Base-by-base conservation (phyloP, 1,140 invertebrate genomes). In the Daktulosphaira vitifoliae region DNA sequence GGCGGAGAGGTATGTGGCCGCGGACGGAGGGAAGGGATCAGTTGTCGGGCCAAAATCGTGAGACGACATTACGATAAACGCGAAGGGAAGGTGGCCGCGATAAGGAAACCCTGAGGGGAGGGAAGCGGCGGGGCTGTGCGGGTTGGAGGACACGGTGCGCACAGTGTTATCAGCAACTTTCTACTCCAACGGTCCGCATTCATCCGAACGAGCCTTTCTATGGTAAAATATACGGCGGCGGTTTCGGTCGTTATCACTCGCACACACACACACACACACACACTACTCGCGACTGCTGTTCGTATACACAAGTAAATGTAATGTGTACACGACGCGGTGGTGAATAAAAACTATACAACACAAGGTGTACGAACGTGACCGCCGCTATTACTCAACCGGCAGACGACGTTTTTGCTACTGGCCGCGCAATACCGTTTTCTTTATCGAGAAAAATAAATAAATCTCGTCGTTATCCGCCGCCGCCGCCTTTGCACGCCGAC, bases 151-250 rank as follows among this genome's bases (percentile, higher is more conserved):
- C n/a, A 56, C n/a, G 39, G 22, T 33, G 38, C 38, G 29, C 52
- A 15, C 39, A 11, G 56, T 62, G 39, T 62, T 62, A 62, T 62
- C 56, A 42, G 56, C 56, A 62, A 62, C 56, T 62, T 62, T 62
- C 56, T 62, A 48, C 56, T 62, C 25, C 39, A 62, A 62, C 56
- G 56, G 39, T 62, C 44, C 56, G 39, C 56, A 48, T 62, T 62
- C 42, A 62, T 62, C 46, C 29, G 42, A 25, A 25, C 56, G 56
- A 25, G n/a, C 53, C 38, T 39, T n/a, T 56, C 53, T n/a, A n/a
- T 37, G 38, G 25, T 62, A 62, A 62, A 62, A 29, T 26, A 48
- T 25, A 25, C 26, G 38, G 42, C 42, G 53, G 53, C 54, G 42
- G 39, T 39, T 39, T 26, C 56, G 56, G 38, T 62, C 56, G 56